Conservation (phyloP, 2,797 vertebrate species). For the Nannoperca australis region DNA sequence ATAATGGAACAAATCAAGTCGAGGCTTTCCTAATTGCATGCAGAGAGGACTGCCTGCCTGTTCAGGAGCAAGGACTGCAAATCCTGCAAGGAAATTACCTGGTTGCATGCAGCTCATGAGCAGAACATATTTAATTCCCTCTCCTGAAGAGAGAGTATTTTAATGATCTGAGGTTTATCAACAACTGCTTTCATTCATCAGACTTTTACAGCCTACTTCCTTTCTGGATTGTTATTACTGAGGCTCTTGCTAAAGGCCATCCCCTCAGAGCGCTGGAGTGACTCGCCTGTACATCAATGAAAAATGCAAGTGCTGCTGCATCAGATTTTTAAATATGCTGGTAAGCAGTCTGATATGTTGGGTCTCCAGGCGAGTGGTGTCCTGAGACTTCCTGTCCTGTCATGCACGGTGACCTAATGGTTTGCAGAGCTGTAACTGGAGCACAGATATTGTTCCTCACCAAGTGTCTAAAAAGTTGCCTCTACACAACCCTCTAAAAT, state of each 20-base stretch:
- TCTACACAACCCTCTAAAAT: slow-evolving; percentile 47
- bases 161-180: slow-evolving; percentile 56
- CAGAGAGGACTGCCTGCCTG: slow-evolving; percentile 22
- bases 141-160: slow-evolving; percentile 37
- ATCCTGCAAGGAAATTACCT: slow-evolving; percentile 55
- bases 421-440: slow-evolving; percentile 33
- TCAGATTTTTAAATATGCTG: slow-evolving; percentile 57
- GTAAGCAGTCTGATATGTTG: slow-evolving; percentile 49
- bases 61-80: slow-evolving; percentile 33
- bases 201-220: slow-evolving; percentile 41
- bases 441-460: slow-evolving; percentile 48
- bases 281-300: slow-evolving; percentile 40
- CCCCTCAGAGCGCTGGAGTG: slow-evolving; percentile 15
- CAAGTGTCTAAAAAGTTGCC: slow-evolving; percentile 37
- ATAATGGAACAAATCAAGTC: slow-evolving; percentile 61
- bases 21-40: slow-evolving; percentile 56
- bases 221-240: slow-evolving; percentile 33
- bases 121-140: slow-evolving; percentile 57
- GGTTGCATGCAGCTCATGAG: slow-evolving; percentile 45
- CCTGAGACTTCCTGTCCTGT: slow-evolving; percentile 58
- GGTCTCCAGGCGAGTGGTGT: slow-evolving; percentile 39
- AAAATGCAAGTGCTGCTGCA: slow-evolving; percentile 43
- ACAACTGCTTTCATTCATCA: slow-evolving; percentile 47
- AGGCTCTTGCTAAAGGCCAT: slow-evolving; percentile 39
- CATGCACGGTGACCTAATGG: slow-evolving; percentile 43